Conservation (phyloP, 2,113 vertebrate species). For the Collichthys lucidus region DNA sequence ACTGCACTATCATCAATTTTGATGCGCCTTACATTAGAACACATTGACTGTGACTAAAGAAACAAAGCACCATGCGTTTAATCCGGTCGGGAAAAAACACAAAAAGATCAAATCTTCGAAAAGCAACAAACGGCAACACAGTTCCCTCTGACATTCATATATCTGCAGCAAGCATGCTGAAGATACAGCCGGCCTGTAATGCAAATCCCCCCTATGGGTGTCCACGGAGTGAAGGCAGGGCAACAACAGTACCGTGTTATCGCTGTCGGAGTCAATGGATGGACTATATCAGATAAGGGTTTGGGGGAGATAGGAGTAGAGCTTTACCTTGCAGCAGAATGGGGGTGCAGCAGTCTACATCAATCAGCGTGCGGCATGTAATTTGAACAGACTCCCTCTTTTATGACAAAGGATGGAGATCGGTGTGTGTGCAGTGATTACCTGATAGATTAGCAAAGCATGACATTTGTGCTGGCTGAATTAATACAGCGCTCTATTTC, state of each 20-base stretch:
- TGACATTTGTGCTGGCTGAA: slow-evolving; percentile 47
- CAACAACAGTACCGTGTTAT: slow-evolving; percentile 50
- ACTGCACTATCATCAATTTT: background rate
- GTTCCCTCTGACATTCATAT: slow-evolving; percentile 38
- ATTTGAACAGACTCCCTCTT: slow-evolving; percentile 26
- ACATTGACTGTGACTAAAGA: background rate
- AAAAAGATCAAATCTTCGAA: slow-evolving; percentile 16
- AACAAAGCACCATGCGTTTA: slow-evolving; percentile 19
- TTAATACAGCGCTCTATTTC: slow-evolving; percentile 46
- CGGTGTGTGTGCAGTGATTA: slow-evolving; percentile 25
- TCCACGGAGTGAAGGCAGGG: slow-evolving; percentile 44
- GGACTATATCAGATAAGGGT: slow-evolving; percentile 54
- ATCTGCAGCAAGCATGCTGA: slow-evolving; percentile 36
- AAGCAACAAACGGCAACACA: slow-evolving; percentile 34
- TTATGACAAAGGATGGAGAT: slow-evolving; percentile 6
- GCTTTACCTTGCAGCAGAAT: slow-evolving; percentile 26
- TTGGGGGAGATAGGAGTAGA: slow-evolving; percentile 9
- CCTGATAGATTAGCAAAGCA: slow-evolving; percentile 52
- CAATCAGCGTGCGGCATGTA: background rate
- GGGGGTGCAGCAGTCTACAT: background rate
- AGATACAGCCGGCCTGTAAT: slow-evolving; percentile 54
- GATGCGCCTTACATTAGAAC: background rate
- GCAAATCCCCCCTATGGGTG: slow-evolving; percentile 58
- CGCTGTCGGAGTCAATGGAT: slow-evolving; percentile 42
- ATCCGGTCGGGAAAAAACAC: background rate